Evolutionary conservation across 2,797 vertebrate species (phyloP).

Genomic region (Hozukius guyotensis): DNA sequence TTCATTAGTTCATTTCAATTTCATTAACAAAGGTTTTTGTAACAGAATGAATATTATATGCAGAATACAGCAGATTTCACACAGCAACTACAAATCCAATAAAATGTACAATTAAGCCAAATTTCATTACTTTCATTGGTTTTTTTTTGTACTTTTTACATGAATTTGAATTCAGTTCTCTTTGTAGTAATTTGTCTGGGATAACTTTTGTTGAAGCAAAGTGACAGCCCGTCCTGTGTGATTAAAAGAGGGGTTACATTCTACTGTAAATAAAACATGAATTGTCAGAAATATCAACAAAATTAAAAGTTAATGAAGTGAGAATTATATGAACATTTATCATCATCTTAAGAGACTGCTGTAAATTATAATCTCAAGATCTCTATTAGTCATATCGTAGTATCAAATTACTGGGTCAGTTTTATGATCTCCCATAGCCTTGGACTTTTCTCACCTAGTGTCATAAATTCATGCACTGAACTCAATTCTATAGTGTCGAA

Average conservation of each 20-base stretch:
- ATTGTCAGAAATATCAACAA: background rate
- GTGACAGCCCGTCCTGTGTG: conserved; percentile 12
- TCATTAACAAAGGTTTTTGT: background rate
- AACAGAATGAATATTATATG: background rate
- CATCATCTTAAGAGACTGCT: background rate
- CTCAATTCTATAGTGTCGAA: background rate
- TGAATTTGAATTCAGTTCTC: background rate
- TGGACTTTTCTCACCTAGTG: conserved; percentile 10
- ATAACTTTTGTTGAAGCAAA: background rate
- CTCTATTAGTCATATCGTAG: background rate
- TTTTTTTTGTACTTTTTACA: background rate
- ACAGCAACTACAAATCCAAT: background rate
- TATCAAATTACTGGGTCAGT: background rate
- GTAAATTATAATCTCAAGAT: background rate
- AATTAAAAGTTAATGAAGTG: background rate
- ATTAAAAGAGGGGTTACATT: background rate
- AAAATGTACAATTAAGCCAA: background rate
- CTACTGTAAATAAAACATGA: background rate
- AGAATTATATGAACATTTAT: background rate
- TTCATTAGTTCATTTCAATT: background rate
- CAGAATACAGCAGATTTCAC: background rate
- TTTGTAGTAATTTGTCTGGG: background rate
- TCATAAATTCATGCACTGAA: background rate
- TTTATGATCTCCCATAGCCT: background rate
- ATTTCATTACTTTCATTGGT: background rate